These are phyloP conservation scores for Lasioglossum morio DNA, from an alignment of 2,888 invertebrate species.

Conservation along the genomic window DNA sequence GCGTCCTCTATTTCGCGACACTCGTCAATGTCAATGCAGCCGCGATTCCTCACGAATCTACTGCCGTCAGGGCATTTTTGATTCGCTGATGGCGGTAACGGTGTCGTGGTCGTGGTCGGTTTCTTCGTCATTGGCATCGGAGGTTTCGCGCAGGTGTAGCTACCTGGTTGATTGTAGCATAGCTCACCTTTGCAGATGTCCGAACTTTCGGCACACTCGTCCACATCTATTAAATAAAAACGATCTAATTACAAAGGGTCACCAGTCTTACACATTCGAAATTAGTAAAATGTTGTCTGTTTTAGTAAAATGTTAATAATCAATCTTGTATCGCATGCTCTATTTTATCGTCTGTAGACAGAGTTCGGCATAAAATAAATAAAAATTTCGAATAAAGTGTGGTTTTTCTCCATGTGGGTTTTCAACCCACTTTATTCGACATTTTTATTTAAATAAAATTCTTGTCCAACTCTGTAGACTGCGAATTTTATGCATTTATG, in stretches of 20 bases:
- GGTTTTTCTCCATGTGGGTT: no score
- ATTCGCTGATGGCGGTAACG: slow-evolving; percentile 46
- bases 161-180: slow-evolving; percentile 89
- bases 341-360: not conserved
- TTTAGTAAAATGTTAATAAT: not conserved
- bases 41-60: slow-evolving; percentile 73
- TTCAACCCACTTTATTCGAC: no score
- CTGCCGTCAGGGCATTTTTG: slow-evolving; percentile 69
- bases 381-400: no score
- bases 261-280: not conserved
- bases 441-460: no score
- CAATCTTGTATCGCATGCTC: not conserved
- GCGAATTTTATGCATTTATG: not conserved
- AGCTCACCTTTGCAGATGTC: slow-evolving; percentile 87
- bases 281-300: not conserved
- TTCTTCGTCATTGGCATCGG: slow-evolving; percentile 72
- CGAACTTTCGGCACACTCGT: slow-evolving; percentile 90
- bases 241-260: not conserved
- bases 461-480: not conserved
- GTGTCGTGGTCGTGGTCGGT: slow-evolving; percentile 45
- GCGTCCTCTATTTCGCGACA: slow-evolving; percentile 86
- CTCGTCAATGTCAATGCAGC: slow-evolving; percentile 88
- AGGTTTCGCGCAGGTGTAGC: slow-evolving; percentile 86
- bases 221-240: slow-evolving; percentile 87
- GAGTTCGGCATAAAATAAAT: no score